Evolutionary conservation across 2,797 vertebrate genomes (phyloP), one percentile per base, ranked within the genome.

Genomic region (Anguilla anguilla): DNA sequence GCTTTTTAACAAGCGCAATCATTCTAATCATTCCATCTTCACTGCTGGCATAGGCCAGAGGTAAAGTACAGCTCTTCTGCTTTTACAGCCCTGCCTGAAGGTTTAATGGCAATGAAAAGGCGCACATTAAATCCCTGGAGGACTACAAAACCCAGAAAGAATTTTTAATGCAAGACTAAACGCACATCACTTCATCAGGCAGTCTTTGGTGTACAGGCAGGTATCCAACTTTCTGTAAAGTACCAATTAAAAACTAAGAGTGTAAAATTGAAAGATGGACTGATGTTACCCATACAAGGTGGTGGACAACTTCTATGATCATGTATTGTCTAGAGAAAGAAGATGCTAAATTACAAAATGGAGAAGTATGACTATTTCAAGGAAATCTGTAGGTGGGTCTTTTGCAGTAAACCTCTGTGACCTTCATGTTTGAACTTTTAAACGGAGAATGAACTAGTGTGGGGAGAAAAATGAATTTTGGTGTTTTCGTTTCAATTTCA

Each of bases 111-210:
- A n/a, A 82, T 25, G 2, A 46, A 31, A 82, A 51, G 19, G 77
- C 7, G 77, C 77, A 81, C 77, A 81, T 19, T 43, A 43, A 43
- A 46, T 82, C 79, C 46, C 79, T 49, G 43, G 46, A 51, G 79
- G 46, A 49, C 79, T 25, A 82, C 46, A 51, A 51, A 49, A 22
- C 43, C 22, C 28, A 7, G 15, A 81, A 46, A 46, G 15, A 17
- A n/a, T 81, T 81, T 51, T 39, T 82, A 25, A 82, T 25, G 19
- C 19, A 82, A n/a, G 79, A 79, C 35, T 74, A 79, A 79, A 79
- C 6, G 13, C 3, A 46, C 15, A 79, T 22, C 79, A 51, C 22
- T 82, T 79, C 22, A 31, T 72, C 35, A 79, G 74, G 17, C 74
- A 79, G 74, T 17, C 35, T 77, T 35, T 22, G 15, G 72, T 43